Evolutionary conservation across 2,888 invertebrate genomes (phyloP).

Genomic region (Encarsia formosa): DNA sequence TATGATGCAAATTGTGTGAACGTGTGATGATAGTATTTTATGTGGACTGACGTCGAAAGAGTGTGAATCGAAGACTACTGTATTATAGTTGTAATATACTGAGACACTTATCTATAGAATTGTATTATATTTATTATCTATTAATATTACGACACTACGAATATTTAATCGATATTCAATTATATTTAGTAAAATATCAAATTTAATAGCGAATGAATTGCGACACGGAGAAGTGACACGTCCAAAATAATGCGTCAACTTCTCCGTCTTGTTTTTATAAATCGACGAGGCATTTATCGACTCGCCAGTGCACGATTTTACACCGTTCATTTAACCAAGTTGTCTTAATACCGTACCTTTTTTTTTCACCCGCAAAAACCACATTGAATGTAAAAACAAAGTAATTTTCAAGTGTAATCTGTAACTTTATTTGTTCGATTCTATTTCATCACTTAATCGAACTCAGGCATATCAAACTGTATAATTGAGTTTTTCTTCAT

Average conservation of each 20-base stretch:
- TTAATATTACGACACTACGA: conserved; percentile 44
- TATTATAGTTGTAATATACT: conserved; percentile 51
- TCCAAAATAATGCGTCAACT: conserved; percentile 23
- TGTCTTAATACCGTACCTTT: conserved; percentile 8
- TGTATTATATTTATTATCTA: conserved; percentile 48
- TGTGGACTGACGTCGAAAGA: conserved; percentile 20
- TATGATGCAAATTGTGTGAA: conserved; percentile 8
- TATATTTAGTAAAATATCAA: conserved; percentile 49
- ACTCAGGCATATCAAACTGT: conserved; percentile 4
- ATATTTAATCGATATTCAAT: conserved; percentile 49
- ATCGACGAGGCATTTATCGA: conserved; percentile 32
- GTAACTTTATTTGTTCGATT: conserved; percentile 1
- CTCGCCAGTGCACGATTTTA: conserved; percentile 18
- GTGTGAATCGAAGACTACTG: conserved; percentile 37
- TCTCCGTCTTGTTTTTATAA: conserved; percentile 26
- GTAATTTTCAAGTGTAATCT: conserved; percentile 7
- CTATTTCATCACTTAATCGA: not conserved
- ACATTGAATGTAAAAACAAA: conserved; percentile 6
- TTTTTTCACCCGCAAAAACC: conserved; percentile 7
- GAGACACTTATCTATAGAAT: conserved; percentile 47
- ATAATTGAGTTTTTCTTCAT: conserved; percentile 14
- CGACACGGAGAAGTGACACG: conserved; percentile 35
- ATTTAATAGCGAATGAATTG: conserved; percentile 48
- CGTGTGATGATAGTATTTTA: too few relatives aligned
- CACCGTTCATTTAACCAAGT: conserved; percentile 12